phyloP scores from a whole-genome alignment of 1,140 invertebrate genomes.

The Zaprionus kolodkinae region DNA sequence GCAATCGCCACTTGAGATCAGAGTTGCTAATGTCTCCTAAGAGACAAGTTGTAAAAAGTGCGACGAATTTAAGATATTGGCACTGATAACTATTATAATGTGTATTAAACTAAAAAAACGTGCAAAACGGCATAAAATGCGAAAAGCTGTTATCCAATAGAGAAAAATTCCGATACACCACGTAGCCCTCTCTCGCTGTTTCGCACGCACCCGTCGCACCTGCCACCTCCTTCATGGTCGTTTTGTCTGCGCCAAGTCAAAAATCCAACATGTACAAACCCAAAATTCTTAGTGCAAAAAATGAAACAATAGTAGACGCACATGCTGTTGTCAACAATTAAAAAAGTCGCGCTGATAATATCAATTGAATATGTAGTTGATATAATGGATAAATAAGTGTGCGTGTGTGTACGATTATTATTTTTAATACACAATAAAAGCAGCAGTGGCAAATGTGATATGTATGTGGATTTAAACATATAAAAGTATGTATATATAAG shows the following conservation, averaged over 20 bases:
- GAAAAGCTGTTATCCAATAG: conserved; percentile 60
- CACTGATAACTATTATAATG: conserved; percentile 32
- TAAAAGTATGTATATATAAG: conserved; percentile 25
- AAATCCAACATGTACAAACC: conserved; percentile 49
- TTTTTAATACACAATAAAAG: conserved; percentile 60
- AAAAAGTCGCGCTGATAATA: conserved; percentile 24
- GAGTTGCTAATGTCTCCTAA: conserved; percentile 36
- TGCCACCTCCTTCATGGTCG: conserved; percentile 38
- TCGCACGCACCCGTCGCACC: conserved; percentile 40
- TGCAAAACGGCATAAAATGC: conserved; percentile 39
- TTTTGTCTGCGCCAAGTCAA: conserved; percentile 40
- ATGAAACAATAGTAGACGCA: conserved; percentile 23
- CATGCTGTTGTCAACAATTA: conserved; percentile 48
- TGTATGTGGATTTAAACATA: conserved; percentile 32
- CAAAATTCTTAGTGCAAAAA: conserved; percentile 39
- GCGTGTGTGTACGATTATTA: conserved; percentile 20
- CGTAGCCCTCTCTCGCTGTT: conserved; percentile 13
- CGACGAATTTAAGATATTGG: conserved; percentile 23
- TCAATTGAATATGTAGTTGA: conserved; percentile 50
- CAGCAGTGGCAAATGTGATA: conserved; percentile 37
- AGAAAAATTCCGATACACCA: conserved; percentile 59
- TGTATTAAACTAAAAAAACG: conserved; percentile 33
- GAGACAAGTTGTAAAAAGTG: conserved; percentile 39
- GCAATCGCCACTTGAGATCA: conserved; percentile 27
- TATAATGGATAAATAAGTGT: conserved; percentile 33